Base-by-base conservation (phyloP, 2,888 invertebrate genomes). In the Tenthredo notha region DNA sequence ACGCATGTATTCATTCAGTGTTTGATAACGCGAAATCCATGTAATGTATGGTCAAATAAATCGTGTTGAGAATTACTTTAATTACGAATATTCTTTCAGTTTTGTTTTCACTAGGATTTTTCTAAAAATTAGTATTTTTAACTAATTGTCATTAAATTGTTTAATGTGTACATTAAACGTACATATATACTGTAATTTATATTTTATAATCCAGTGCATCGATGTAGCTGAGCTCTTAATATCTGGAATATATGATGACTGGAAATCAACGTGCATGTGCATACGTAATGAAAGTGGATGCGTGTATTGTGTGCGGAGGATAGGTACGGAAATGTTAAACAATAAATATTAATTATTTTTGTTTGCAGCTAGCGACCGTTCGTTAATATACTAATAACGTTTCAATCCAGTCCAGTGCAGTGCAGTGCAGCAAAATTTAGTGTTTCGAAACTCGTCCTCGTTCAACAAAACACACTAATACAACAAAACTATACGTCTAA, bases 331-430 rank as follows among this genome's bases (percentile, higher is more conserved):
- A 93, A 93, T 92, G 92, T 92, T 91, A 89, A 90, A 92, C 92
- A 92, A 93, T 93, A 93, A 93, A 93, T 93, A 93, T 92, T 92
- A 93, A 93, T 93, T 93, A 93, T 93, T 93, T 93, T 93, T 93
- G 93, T 93, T 93, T 93, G 91, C 91, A 25, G n/a, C 72, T 43
- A 54, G 29, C 50, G 18, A 67, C 12, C 67, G 72, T 74, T 74
- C 43, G 72, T 74, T 74, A 74, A 74, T 74, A 74, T 74, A 74
- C 72, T 74, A 74, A 74, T 40, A 74, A 74, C 72, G 6, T 43
- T 74, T 74, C 43, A 37, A 74, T 74, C 40, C 72, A 67, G 18
- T 18, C 4, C 67, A 67, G 54, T 54, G 2, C n/a, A 54, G 54
- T 54, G 54, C 54, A 18, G 54, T 65, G 25, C 65, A 5, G 29